phyloP scores from a whole-genome alignment of 2,888 invertebrate species.

The Hecatera dysodea region DNA sequence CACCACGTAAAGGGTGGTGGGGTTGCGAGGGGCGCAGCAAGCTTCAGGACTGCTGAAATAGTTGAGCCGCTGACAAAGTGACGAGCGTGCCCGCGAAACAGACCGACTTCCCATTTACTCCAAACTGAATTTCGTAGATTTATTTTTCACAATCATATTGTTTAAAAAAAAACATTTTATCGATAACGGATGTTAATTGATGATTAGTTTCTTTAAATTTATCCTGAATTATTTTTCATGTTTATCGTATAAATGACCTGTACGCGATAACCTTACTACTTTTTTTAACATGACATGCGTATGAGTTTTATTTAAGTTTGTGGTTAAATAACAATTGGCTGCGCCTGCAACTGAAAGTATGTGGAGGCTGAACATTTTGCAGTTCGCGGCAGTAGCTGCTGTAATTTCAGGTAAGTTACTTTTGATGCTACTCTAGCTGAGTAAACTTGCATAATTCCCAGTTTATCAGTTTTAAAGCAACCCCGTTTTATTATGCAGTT shows the following conservation, averaged over 20 bases:
- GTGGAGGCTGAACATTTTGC: conserved; percentile 41
- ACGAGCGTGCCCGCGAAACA: conserved; percentile 74
- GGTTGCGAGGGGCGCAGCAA: conserved; percentile 74
- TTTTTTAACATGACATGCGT: conserved; percentile 42
- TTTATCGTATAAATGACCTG: conserved; percentile 18
- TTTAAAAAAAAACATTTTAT: conserved; percentile 9
- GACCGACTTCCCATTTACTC: conserved; percentile 42
- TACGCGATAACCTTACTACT: neutral
- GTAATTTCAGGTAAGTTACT: conserved; percentile 59
- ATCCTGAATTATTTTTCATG: neutral
- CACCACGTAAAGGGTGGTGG: conserved; percentile 84
- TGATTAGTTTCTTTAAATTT: neutral
- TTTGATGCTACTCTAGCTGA: neutral
- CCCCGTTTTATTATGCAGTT: neutral
- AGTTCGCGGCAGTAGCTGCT: conserved; percentile 37
- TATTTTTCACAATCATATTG: conserved; percentile 8
- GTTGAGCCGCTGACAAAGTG: conserved; percentile 76
- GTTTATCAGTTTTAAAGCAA: neutral
- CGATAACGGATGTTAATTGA: conserved; percentile 7
- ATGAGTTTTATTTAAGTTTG: conserved; percentile 38
- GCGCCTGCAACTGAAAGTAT: conserved; percentile 32
- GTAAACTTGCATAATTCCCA: neutral
- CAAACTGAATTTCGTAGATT: conserved; percentile 16
- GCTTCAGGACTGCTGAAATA: conserved; percentile 79
- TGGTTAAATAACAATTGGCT: conserved; percentile 27